A percentile compares a stretch with the other conserved stretches of the same genome.
phyloP scores from a whole-genome alignment of 1,140 invertebrate genomes.

The Drosophila kurseongensis region DNA sequence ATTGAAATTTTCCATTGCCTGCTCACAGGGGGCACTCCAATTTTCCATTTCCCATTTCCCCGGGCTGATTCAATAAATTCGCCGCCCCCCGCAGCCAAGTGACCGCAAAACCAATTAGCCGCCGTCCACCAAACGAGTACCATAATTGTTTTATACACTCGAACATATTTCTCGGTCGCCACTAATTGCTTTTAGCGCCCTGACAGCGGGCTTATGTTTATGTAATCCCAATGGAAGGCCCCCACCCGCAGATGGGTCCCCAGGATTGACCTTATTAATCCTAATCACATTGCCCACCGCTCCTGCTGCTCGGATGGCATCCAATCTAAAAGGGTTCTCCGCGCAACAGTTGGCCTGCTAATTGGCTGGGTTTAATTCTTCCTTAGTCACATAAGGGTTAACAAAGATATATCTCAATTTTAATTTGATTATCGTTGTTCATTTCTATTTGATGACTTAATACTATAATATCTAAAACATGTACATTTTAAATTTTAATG shows the following conservation, averaged over 20 bases:
- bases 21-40: constrained; percentile 17
- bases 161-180: constrained; percentile 36
- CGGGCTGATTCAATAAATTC: constrained; percentile 68
- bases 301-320: not conserved
- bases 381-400: too few species aligned
- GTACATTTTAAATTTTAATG: too few species aligned
- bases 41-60: constrained; percentile 53
- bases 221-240: constrained; percentile 33
- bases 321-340: constrained; percentile 26
- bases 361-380: constrained; percentile 32
- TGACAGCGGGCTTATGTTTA: constrained; percentile 67
- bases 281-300: constrained; percentile 54
- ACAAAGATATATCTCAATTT: too few species aligned
- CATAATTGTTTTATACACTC: constrained; percentile 71
- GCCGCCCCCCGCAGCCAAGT: constrained; percentile 8
- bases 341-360: constrained; percentile 51
- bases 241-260: constrained; percentile 29
- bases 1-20: constrained; percentile 51
- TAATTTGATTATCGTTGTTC: too few species aligned
- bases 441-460: too few species aligned
- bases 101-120: constrained; percentile 72
- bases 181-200: constrained; percentile 75
- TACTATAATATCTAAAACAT: too few species aligned
- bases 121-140: constrained; percentile 47
- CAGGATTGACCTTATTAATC: constrained; percentile 63